Conservation (phyloP, 2,888 invertebrate species). For the Tiliacea aurago region DNA sequence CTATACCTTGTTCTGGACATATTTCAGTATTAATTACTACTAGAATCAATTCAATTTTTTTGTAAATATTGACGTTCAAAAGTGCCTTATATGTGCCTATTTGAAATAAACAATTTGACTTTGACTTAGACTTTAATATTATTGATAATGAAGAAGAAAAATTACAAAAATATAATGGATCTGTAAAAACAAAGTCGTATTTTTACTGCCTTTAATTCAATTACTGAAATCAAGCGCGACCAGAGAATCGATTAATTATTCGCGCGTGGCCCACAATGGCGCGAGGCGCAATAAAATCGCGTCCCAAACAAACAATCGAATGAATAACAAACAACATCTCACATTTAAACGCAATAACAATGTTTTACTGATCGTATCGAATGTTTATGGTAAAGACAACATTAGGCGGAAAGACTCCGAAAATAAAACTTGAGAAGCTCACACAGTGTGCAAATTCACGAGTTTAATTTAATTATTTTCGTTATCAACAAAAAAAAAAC, state of each 20-base stretch:
- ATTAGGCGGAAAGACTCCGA: constrained; percentile 31
- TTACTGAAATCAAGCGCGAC: constrained; percentile 59
- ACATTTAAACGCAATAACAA: constrained; percentile 59
- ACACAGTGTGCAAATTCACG: constrained; percentile 7
- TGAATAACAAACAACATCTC: constrained; percentile 64
- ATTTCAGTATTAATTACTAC: neutral
- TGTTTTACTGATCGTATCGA: constrained; percentile 49
- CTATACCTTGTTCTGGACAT: neutral
- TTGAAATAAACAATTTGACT: no score
- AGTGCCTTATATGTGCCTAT: no score
- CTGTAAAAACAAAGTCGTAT: neutral
- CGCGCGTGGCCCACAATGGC: constrained; percentile 77
- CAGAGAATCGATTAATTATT: constrained; percentile 73
- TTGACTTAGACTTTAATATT: no score
- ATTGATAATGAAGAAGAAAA: no score
- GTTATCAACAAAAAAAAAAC: no score
- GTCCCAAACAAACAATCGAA: constrained; percentile 63
- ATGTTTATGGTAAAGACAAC: constrained; percentile 59
- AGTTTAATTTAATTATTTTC: constrained; percentile 11
- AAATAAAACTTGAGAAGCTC: constrained; percentile 40
- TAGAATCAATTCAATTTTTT: no score
- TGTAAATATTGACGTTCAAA: no score
- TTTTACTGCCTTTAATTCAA: constrained; percentile 25
- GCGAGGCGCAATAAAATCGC: constrained; percentile 62
- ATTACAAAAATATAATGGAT: no score